phyloP scores from a whole-genome alignment of 2,113 vertebrate genomes.

The Leiothrix lutea region DNA sequence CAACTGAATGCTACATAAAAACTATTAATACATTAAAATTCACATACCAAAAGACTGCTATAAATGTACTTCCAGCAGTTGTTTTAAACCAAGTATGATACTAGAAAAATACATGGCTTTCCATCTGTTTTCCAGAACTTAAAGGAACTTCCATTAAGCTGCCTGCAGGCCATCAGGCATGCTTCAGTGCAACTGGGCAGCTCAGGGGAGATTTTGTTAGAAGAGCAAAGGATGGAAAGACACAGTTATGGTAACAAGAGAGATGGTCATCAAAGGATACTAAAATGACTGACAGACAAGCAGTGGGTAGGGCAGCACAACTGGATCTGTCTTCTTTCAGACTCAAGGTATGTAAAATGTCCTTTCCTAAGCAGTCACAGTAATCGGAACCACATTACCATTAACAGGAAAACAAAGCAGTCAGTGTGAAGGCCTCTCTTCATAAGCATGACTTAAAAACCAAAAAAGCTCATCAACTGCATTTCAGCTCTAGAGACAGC shows the following conservation, averaged over 20 bases:
- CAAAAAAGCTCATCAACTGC: background rate
- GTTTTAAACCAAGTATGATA: background rate
- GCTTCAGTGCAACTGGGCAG: background rate
- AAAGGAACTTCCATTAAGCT: background rate
- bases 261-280: background rate
- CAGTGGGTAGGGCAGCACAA: background rate
- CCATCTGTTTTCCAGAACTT: background rate
- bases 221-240: background rate
- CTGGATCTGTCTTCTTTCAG: background rate
- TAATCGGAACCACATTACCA: background rate
- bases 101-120: background rate
- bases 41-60: background rate
- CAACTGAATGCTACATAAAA: background rate
- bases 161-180: background rate
- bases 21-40: background rate
- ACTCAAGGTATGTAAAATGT: background rate
- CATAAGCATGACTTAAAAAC: background rate
- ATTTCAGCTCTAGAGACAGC: background rate
- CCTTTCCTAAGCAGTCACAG: background rate
- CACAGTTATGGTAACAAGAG: background rate
- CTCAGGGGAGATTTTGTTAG: background rate
- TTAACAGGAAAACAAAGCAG: background rate
- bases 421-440: background rate
- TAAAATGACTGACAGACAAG: background rate
- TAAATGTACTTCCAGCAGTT: background rate